Conservation (phyloP, 2,113 vertebrate genomes). For the Hippocampus zosterae region DNA sequence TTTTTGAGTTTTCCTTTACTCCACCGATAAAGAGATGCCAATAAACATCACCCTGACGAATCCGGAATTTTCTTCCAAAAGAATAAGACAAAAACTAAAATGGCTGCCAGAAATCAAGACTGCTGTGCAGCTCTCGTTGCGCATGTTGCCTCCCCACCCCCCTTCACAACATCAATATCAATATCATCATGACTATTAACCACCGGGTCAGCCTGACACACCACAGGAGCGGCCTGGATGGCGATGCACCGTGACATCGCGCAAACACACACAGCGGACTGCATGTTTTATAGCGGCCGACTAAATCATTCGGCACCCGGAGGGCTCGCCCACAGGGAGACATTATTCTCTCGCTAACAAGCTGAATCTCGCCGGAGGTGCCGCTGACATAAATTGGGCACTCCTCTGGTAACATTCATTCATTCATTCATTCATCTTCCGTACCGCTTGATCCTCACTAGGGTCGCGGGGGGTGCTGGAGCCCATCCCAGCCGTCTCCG, state of each 20-base stretch:
- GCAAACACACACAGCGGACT: constrained; percentile 7
- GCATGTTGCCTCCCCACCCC: neutral
- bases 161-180: constrained; percentile 25
- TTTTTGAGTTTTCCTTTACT: no score
- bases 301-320: constrained; percentile 26
- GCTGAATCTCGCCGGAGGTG: constrained; percentile 6
- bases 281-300: constrained; percentile 21
- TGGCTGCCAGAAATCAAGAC: neutral
- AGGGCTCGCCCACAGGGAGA: constrained; percentile 11
- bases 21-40: no score
- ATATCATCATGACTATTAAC: constrained; percentile 1
- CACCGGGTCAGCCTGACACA: constrained; percentile 33
- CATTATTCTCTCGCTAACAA: constrained; percentile 2
- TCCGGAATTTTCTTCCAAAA: no score
- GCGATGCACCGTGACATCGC: constrained; percentile 20
- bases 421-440: no score
- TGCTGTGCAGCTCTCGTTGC: constrained; percentile 18
- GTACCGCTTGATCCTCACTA: no score
- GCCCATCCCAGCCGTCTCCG: no score
- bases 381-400: constrained; percentile 2
- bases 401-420: constrained; percentile 3
- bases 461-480: no score
- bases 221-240: constrained; percentile 26
- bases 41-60: no score
- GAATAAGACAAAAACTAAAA: no score